A percentile compares a stretch with the other conserved stretches of the same genome.
phyloP scores from a whole-genome alignment of 1,140 invertebrate genomes.

The Daktulosphaira vitifoliae region DNA sequence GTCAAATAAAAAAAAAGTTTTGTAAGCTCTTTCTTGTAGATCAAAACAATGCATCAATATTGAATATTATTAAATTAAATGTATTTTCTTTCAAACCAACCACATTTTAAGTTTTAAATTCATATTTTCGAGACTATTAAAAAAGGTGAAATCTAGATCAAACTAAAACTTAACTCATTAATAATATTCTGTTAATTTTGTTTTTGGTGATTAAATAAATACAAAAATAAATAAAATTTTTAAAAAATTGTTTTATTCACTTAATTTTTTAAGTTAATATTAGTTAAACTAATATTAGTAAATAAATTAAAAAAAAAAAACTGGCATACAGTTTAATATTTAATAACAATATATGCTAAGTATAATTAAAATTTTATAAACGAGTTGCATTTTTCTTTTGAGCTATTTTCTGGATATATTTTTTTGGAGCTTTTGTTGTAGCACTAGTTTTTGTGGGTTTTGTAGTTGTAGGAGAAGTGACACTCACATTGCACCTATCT shows the following conservation, averaged over 20 bases:
- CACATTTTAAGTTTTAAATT: too few species aligned
- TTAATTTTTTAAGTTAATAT: too few species aligned
- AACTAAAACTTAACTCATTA: too few species aligned
- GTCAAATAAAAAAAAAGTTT: too few species aligned
- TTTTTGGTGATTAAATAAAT: neutral
- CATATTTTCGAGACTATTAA: too few species aligned
- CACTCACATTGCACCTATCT: constrained; percentile 51
- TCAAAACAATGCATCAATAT: too few species aligned
- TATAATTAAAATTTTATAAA: neutral
- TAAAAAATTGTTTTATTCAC: constrained; percentile 3
- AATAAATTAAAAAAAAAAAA: constrained; percentile 8
- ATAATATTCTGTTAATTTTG: constrained; percentile 17
- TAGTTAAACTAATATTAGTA: too few species aligned
- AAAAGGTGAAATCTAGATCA: too few species aligned
- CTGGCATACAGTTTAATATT: constrained; percentile 19
- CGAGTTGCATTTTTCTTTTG: constrained; percentile 8
- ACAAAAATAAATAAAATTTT: constrained; percentile 2
- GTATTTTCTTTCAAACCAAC: too few species aligned
- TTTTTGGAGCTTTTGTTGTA: constrained; percentile 27
- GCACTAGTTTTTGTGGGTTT: constrained; percentile 4
- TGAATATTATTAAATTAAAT: too few species aligned
- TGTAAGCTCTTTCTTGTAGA: too few species aligned
- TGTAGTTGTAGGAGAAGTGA: constrained; percentile 7
- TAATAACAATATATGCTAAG: neutral
- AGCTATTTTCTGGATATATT: constrained; percentile 31